Base-by-base conservation (phyloP, 2,888 invertebrate species). In the Aphodius granarius region DNA sequence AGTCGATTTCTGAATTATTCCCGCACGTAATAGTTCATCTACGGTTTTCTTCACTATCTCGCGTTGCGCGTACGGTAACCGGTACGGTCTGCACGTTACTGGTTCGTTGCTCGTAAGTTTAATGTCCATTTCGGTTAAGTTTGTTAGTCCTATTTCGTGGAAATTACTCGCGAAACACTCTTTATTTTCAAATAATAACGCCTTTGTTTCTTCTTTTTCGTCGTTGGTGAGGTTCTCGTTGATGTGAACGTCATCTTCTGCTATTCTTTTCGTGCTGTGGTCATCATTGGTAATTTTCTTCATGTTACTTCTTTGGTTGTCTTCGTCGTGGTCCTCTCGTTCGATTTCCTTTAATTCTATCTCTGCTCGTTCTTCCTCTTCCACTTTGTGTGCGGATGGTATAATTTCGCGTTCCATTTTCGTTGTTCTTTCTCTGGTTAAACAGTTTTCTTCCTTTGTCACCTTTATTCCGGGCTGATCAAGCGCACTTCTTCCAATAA, bases 1-100 rank as follows among this genome's bases (percentile, higher is more conserved):
- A 9, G 73, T 73, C 21, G 71, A 76, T 75, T 77, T 74, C 72
- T 74, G 43, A 17, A 70, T 63, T 20, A 75, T 64, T 5, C 66
- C 73, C 5, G 17, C 21, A 6, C 73, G 18, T 15, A 75, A 21
- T n/a, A 77, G 16, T 15, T 71, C 16, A 63, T 71, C 63, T 63
- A 71, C 62, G 17, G 19, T 71, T 71, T 63, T 63, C 62, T 71
- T 71, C 9, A 71, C 71, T 18, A 71, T 63, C 43, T 71, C 43
- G 17, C 71, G 16, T 63, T 71, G 79, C 18, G 76, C n/a, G 71
- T 75, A 63, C 3, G 79, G 73, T 72, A 81, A 65, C 23, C 80
- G 70, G 72, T 81, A 81, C 9, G 81, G 80, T 66, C 81, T 18
- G 71, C 75, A 63, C 17, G 63, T 73, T 19, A 76, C 64, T 63